phyloP scores from a whole-genome alignment of 1,140 invertebrate species.

The Brachionus paranguensis region DNA sequence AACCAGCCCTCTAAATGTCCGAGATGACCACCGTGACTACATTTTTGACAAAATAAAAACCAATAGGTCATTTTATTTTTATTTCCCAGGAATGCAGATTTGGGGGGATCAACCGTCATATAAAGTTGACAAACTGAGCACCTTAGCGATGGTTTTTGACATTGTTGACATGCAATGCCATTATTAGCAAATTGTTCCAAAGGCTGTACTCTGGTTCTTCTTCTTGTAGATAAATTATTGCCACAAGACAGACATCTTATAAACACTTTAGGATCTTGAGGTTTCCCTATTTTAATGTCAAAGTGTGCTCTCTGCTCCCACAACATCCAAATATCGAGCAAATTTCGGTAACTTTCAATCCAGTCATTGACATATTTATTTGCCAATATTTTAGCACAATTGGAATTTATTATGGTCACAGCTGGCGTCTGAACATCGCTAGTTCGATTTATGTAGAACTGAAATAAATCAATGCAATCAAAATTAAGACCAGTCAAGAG shows the following conservation, averaged over 20 bases:
- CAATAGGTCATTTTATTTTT: conserved; percentile 26
- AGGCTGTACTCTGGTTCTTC: neutral
- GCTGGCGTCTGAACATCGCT: conserved; percentile 34
- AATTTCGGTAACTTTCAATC: conserved; percentile 32
- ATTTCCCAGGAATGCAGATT: neutral
- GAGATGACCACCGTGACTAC: conserved; percentile 33
- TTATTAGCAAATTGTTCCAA: neutral
- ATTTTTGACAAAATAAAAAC: conserved; percentile 39
- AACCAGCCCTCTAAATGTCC: conserved; percentile 26
- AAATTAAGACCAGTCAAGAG: conserved; percentile 11
- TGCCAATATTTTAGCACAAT: neutral
- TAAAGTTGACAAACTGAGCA: conserved; percentile 21
- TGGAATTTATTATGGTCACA: neutral
- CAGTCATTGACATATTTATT: conserved; percentile 27
- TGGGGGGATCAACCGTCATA: conserved; percentile 34
- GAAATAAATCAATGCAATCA: conserved; percentile 32
- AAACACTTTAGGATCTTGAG: neutral
- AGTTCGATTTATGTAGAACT: conserved; percentile 28
- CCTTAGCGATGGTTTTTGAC: conserved; percentile 1
- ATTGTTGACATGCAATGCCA: conserved; percentile 25
- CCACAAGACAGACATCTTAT: conserved; percentile 5
- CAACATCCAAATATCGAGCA: conserved; percentile 26
- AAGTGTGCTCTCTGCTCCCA: conserved; percentile 8
- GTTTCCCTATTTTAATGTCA: neutral
- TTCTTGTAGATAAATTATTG: neutral